Evolutionary conservation across 2,797 vertebrate genomes (phyloP), one percentile per base, ranked within the genome.

Genomic region (Enteromius treurensis): DNA sequence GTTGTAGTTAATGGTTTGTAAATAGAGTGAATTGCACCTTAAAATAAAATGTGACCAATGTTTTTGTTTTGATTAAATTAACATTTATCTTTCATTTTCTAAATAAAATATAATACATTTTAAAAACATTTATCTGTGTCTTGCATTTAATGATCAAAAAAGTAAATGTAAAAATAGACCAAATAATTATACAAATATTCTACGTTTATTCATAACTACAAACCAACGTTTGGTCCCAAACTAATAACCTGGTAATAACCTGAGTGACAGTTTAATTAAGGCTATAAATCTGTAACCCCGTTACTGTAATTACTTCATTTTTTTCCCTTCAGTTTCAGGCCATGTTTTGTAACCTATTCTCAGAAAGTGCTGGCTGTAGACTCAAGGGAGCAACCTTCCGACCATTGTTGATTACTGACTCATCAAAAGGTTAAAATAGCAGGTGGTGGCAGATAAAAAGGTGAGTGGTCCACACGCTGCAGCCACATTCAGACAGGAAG

Each of bases 361-460:
- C 37, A 45, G 45, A 53, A 29, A 45, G 53, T 32, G 42, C 60
- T 69, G 26, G 37, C 55, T 75, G 65, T 21, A 79, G n/a, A 71
- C 80, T 82, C 11, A 34, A 80, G 71, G 83, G 67, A 84, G 34
- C 71, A 84, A 85, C 83, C 71, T 74, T 86, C 68, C 5, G 23
- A 62, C 80, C 80, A 65, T 19, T 60, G 71, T 42, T 88, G 83
- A 83, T 86, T 76, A 77, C 85, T 79, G 83, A 86, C 80, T 83
- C 77, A 78, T 85, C 81, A 85, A 42, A 71, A 71, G 51, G 68
- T 79, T 79, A 82, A 85, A 81, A 85, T 84, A 88, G 81, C 80
- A 85, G 80, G 77, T 80, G 60, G 68, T 70, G 47, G 47, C 17
- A 45, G 68, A 81, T 83, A 81, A 75, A 62, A 85, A 80, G 77